Evolutionary conservation across 1,140 invertebrate species (phyloP).

Genomic region (Portunus trituberculatus): DNA sequence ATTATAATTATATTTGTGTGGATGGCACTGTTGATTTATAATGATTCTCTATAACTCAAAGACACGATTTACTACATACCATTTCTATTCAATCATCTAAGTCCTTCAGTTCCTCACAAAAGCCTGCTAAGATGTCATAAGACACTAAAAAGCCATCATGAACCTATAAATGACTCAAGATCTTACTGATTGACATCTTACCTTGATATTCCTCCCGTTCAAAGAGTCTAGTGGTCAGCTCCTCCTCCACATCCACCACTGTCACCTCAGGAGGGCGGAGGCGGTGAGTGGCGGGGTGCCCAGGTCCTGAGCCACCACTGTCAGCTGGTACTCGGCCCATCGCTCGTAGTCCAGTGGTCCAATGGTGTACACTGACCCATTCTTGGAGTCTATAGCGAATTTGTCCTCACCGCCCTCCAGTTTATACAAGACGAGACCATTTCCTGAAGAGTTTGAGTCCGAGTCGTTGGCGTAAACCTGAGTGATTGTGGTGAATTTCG

Average conservation of each 20-base stretch:
- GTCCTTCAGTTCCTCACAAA: no score
- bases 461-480: constrained; percentile 62
- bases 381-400: constrained; percentile 70
- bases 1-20: no score
- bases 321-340: constrained; percentile 49
- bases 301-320: constrained; percentile 65
- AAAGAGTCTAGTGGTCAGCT: constrained; percentile 63
- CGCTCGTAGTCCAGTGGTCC: constrained; percentile 67
- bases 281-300: constrained; percentile 52
- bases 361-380: constrained; percentile 66
- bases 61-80: no score
- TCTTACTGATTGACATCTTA: constrained; percentile 25
- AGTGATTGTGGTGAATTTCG: constrained; percentile 36
- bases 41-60: no score
- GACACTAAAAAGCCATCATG: background rate
- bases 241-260: constrained; percentile 60
- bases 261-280: constrained; percentile 53
- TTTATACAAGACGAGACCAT: constrained; percentile 65
- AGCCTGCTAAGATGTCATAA: no score
- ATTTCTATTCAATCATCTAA: no score
- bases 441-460: constrained; percentile 60
- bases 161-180: background rate
- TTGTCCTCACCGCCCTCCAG: constrained; percentile 69
- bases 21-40: no score
- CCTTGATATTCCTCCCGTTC: constrained; percentile 68